A percentile compares a stretch with the other conserved stretches of the same genome.
These are phyloP conservation scores for Chrysochloris asiatica DNA, from an alignment of 2,113 vertebrate species.

Conservation along the genomic window DNA sequence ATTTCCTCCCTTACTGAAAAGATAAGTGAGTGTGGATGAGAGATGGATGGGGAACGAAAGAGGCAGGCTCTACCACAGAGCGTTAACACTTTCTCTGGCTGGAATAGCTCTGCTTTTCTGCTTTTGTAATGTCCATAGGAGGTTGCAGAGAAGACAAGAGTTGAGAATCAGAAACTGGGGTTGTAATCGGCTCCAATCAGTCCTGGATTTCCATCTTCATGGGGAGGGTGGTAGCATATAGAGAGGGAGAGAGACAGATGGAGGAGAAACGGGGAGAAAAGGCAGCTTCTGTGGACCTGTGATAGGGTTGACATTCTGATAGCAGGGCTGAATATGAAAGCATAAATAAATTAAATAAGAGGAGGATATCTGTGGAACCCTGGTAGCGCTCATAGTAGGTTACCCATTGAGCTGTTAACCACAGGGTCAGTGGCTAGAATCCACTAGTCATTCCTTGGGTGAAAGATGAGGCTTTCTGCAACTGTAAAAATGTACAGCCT, in stretches of 20 bases:
- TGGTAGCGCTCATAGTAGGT: too few species aligned
- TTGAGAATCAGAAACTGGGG: background rate
- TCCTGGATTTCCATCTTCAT: background rate
- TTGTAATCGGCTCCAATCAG: background rate
- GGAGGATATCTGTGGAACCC: fast-evolving
- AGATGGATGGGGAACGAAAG: background rate
- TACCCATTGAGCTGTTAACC: too few species aligned
- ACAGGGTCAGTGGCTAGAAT: too few species aligned
- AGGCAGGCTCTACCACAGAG: background rate
- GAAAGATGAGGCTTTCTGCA: too few species aligned
- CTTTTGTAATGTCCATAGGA: background rate
- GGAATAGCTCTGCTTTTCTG: background rate
- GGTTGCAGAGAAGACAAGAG: background rate
- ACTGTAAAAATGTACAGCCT: too few species aligned
- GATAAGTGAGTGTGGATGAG: background rate
- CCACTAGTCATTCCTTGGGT: too few species aligned
- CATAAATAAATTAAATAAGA: background rate
- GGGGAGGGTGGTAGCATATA: background rate
- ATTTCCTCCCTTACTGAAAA: background rate
- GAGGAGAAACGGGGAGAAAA: background rate
- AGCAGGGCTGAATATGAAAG: background rate
- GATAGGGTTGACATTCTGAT: background rate
- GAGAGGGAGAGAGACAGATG: background rate
- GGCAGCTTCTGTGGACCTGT: background rate
- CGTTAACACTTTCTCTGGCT: background rate